Conservation (phyloP, 2,888 invertebrate species). For the Odontocerum albicorne region DNA sequence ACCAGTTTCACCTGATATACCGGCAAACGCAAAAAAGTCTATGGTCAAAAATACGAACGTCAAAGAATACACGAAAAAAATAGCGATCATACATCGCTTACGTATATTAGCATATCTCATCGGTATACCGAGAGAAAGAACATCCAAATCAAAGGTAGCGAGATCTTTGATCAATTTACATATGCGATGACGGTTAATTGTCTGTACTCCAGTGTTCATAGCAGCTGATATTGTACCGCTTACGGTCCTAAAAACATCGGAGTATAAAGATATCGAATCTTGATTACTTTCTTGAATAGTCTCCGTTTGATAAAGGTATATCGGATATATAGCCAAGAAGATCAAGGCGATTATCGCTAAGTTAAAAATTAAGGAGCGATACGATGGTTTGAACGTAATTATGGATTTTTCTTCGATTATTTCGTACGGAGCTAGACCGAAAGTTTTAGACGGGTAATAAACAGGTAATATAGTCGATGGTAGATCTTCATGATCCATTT, state of each 20-base stretch:
- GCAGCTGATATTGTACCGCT: slow-evolving; percentile 2
- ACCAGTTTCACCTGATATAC: not conserved
- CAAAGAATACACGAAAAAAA: not conserved
- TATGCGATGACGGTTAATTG: slow-evolving; percentile 8
- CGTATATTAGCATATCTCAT: slow-evolving; percentile 7
- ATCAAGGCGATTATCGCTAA: not conserved
- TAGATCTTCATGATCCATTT: not conserved
- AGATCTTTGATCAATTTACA: slow-evolving; percentile 17
- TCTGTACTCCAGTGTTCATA: not conserved
- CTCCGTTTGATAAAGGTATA: slow-evolving; percentile 9
- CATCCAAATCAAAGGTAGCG: slow-evolving; percentile 18
- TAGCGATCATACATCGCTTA: not conserved
- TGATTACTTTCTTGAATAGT: not conserved
- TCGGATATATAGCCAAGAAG: not conserved
- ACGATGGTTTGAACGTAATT: slow-evolving; percentile 4
- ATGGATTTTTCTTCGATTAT: not conserved
- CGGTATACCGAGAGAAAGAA: slow-evolving; percentile 12
- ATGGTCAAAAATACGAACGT: not conserved
- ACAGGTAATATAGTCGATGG: not conserved
- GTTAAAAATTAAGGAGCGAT: slow-evolving; percentile 5
- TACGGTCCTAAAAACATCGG: slow-evolving; percentile 19
- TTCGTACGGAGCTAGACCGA: slow-evolving; percentile 23
- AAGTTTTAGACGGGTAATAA: slow-evolving; percentile 10
- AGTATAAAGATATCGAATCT: slow-evolving; percentile 22
- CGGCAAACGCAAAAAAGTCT: slow-evolving; percentile 20